phyloP scores from a whole-genome alignment of 2,888 invertebrate species.

The Ormyrus nitidulus region DNA sequence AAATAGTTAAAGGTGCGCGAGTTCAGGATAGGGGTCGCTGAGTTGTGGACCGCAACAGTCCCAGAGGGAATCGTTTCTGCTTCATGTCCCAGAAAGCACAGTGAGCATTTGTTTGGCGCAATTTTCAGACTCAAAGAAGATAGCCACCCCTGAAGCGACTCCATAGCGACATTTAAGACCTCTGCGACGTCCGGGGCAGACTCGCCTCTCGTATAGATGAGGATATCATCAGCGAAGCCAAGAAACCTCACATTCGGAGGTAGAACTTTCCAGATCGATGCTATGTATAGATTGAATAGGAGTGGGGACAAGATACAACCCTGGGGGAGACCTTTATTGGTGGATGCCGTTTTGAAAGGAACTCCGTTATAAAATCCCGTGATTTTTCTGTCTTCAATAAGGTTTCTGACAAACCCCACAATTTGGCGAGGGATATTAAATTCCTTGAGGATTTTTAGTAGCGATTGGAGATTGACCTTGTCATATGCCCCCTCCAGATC shows the following conservation, averaged over 20 bases:
- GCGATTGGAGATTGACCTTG: not conserved
- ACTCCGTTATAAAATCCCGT: not conserved
- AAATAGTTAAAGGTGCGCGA: not conserved
- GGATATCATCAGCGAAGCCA: not conserved
- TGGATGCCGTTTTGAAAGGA: not conserved
- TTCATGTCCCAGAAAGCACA: not conserved
- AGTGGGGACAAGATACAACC: not conserved
- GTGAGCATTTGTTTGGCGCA: not conserved
- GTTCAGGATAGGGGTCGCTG: not conserved
- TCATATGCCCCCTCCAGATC: not conserved
- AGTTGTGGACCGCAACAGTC: too few relatives aligned
- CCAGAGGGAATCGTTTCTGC: too few relatives aligned
- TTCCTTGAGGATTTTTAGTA: not conserved
- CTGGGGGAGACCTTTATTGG: constrained; percentile 5
- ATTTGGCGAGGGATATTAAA: not conserved
- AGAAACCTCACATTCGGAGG: not conserved
- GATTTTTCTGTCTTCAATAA: not conserved
- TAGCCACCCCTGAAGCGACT: not conserved
- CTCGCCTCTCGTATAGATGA: not conserved
- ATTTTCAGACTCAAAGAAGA: not conserved
- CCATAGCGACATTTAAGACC: not conserved
- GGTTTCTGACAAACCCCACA: not conserved
- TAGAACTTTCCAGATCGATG: not conserved
- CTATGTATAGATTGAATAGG: not conserved
- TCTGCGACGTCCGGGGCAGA: not conserved